Conservation (phyloP, 1,140 invertebrate genomes). For the Ceratoteleas bidentatus region DNA sequence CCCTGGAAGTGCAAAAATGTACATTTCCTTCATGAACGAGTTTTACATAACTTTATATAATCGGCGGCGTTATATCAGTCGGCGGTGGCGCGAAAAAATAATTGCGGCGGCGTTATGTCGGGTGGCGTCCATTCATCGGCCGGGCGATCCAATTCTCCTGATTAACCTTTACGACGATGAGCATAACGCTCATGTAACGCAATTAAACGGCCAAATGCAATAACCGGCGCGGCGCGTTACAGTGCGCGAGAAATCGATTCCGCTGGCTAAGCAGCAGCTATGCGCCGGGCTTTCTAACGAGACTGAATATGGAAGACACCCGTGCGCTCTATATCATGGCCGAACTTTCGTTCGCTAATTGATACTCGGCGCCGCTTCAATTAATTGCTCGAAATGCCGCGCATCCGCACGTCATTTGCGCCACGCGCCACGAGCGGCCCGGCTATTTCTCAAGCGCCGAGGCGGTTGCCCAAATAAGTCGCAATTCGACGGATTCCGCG, state of each 20-base stretch:
- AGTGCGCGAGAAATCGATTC: slow-evolving; percentile 72
- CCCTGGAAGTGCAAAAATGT: slow-evolving; percentile 4
- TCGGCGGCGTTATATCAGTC: slow-evolving; percentile 9
- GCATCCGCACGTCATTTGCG: slow-evolving; percentile 14
- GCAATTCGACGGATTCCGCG: no score
- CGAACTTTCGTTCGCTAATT: slow-evolving; percentile 70
- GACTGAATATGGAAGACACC: slow-evolving; percentile 60
- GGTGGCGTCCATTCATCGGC: slow-evolving; percentile 35
- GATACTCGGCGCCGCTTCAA: slow-evolving; percentile 43
- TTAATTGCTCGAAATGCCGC: slow-evolving; percentile 46
- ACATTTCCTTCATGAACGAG: slow-evolving; percentile 12
- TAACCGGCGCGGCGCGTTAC: slow-evolving; percentile 47
- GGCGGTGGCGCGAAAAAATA: slow-evolving; percentile 4
- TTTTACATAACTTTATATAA: slow-evolving; percentile 36
- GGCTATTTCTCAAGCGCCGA: no score
- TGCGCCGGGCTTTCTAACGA: slow-evolving; percentile 66
- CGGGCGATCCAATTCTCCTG: slow-evolving; percentile 42
- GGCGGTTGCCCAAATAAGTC: no score
- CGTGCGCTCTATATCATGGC: slow-evolving; percentile 47
- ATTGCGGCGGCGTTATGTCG: slow-evolving; percentile 4
- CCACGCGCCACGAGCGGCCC: no score
- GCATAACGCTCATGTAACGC: slow-evolving; percentile 49
- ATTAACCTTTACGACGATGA: slow-evolving; percentile 49
- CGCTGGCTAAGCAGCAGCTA: slow-evolving; percentile 63
- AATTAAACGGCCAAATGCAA: slow-evolving; percentile 69